Conservation (phyloP, 2,113 vertebrate species). For the Carettochelys insculpta region DNA sequence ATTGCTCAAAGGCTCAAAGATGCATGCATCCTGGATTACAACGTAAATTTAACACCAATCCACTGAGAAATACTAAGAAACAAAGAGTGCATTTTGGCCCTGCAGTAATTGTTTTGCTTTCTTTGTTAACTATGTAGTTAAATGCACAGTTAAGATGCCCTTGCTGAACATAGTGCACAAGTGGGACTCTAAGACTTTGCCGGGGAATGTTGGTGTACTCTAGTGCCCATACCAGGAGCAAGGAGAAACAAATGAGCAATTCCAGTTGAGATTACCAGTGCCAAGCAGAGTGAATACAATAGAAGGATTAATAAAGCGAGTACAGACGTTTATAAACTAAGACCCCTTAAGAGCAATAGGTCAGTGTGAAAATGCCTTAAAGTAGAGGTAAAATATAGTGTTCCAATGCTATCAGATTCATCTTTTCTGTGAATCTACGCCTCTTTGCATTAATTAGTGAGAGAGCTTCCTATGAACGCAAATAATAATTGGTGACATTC, state of each 20-base stretch:
- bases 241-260: background rate
- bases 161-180: background rate
- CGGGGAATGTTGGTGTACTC: background rate
- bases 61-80: background rate
- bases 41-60: background rate
- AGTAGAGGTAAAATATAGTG: background rate
- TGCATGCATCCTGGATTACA: background rate
- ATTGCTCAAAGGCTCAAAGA: background rate
- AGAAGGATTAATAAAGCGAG: background rate
- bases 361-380: background rate
- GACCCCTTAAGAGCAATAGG: background rate
- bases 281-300: background rate
- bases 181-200: background rate
- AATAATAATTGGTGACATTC: background rate
- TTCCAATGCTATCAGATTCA: background rate
- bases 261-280: rapidly evolving
- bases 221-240: background rate
- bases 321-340: background rate
- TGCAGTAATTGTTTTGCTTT: background rate
- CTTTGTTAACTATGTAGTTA: background rate
- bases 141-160: background rate
- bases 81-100: background rate
- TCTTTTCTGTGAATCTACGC: background rate
- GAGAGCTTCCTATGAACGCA: background rate
- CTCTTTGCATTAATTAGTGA: background rate